phyloP scores from a whole-genome alignment of 2,888 invertebrate species.

The Macropis europaea region DNA sequence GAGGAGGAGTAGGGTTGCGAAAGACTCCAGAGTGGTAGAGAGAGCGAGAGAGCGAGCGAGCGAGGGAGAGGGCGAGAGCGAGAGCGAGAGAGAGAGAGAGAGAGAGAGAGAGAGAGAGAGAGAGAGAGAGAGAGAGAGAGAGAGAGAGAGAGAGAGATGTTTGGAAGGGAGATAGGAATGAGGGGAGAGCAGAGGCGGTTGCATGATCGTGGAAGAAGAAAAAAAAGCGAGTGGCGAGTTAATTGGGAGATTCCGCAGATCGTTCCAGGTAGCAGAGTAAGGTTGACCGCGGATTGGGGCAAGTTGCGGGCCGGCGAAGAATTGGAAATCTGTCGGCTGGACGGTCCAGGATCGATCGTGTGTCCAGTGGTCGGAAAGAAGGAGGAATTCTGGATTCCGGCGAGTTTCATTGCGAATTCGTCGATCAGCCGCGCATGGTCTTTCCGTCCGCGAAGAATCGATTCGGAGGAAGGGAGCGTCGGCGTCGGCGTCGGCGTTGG shows the following conservation, averaged over 20 bases:
- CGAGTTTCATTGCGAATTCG: constrained; percentile 77
- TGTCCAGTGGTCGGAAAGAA: constrained; percentile 69
- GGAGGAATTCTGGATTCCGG: constrained; percentile 78
- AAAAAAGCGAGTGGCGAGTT: constrained; percentile 8
- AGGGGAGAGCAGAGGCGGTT: too few species aligned
- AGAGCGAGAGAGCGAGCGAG: neutral
- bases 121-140: neutral
- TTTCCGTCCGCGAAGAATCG: constrained; percentile 74
- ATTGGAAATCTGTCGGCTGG: constrained; percentile 73
- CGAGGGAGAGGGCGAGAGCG: neutral
- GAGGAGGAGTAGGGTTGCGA: neutral
- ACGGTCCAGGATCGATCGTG: constrained; percentile 76
- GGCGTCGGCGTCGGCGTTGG: too few species aligned
- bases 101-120: neutral
- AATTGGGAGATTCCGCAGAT: constrained; percentile 67
- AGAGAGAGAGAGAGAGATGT: neutral
- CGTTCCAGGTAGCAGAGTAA: constrained; percentile 76
- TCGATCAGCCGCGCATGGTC: constrained; percentile 77
- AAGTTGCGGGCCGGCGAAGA: constrained; percentile 76
- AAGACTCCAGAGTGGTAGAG: neutral
- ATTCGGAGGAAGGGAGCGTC: constrained; percentile 52
- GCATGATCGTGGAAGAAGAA: constrained; percentile 10
- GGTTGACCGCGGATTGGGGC: constrained; percentile 77
- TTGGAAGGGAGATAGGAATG: too few species aligned
- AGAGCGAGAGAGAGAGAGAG: neutral